A percentile compares a stretch with the other conserved stretches of the same genome.
Conservation (phyloP, 2,113 vertebrate species). For the Myrmophylax atrothorax region DNA sequence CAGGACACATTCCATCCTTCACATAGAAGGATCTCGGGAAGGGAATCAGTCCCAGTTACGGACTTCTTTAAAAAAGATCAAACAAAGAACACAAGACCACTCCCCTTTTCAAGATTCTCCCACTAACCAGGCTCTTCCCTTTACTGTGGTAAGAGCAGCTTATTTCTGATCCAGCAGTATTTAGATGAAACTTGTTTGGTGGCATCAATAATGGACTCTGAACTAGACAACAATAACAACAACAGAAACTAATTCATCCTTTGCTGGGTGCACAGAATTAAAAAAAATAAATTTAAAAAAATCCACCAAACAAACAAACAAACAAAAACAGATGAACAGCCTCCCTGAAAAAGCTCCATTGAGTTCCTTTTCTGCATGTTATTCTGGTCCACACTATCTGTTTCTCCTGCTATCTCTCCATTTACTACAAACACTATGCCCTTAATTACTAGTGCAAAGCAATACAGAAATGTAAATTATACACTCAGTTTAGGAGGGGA, state of each 20-base stretch:
- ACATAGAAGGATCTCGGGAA: neutral
- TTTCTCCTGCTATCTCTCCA: neutral
- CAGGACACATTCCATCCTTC: neutral
- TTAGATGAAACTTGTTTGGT: neutral
- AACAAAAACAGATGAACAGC: neutral
- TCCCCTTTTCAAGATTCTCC: neutral
- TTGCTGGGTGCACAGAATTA: neutral
- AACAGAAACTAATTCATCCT: neutral
- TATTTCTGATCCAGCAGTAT: neutral
- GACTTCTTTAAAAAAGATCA: neutral
- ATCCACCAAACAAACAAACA: neutral
- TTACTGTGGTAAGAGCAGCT: neutral
- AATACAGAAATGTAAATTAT: neutral
- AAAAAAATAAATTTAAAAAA: neutral
- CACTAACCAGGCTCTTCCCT: neutral
- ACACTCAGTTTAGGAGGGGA: neutral
- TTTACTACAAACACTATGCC: neutral
- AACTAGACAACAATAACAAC: neutral
- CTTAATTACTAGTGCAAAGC: neutral
- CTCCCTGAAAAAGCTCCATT: neutral
- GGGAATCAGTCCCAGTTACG: neutral
- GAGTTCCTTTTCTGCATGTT: neutral
- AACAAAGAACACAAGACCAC: neutral
- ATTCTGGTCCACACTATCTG: neutral
- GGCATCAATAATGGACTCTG: neutral